A percentile compares a stretch with the other conserved stretches of the same genome.
Conservation (phyloP, 2,797 vertebrate genomes). For the Salarias fasciatus region DNA sequence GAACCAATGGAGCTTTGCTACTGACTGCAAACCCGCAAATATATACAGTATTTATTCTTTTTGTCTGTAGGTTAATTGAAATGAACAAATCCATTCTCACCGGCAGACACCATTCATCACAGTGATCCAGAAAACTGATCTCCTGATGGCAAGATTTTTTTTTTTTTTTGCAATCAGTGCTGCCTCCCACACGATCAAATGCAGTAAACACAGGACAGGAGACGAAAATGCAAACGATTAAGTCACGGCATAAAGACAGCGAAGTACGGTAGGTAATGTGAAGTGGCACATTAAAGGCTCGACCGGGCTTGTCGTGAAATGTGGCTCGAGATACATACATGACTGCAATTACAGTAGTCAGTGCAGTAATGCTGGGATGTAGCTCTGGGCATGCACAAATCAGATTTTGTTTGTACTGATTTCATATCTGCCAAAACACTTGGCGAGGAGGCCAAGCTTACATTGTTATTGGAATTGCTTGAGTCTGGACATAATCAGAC, state of each 20-base stretch:
- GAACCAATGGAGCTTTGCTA: constrained; percentile 14
- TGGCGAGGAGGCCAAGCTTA: constrained; percentile 54
- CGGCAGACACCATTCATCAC: constrained; percentile 26
- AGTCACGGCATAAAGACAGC: not conserved
- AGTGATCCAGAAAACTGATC: constrained; percentile 20
- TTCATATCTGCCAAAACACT: constrained; percentile 69
- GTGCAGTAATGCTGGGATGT: constrained; percentile 28
- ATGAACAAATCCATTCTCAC: constrained; percentile 20
- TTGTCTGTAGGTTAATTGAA: constrained; percentile 36
- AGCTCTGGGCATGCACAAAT: constrained; percentile 55
- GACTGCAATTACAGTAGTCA: constrained; percentile 46
- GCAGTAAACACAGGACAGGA: constrained; percentile 11
- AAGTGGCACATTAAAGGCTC: constrained; percentile 11
- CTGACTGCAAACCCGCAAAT: constrained; percentile 22
- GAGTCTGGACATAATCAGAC: constrained; percentile 67
- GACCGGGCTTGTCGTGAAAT: constrained; percentile 19
- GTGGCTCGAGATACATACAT: constrained; percentile 25
- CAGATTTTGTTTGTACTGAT: constrained; percentile 62
- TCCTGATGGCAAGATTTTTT: constrained; percentile 16
- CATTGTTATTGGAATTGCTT: constrained; percentile 65
- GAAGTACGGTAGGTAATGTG: not conserved
- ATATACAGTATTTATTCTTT: constrained; percentile 2
- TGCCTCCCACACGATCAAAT: constrained; percentile 22
- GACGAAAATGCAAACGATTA: constrained; percentile 12
- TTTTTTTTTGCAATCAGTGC: constrained; percentile 5